Percentiles rank a stretch among this genome's conserved stretches.
Conservation (phyloP, 2,113 vertebrate species). For the Propithecus coquereli region DNA sequence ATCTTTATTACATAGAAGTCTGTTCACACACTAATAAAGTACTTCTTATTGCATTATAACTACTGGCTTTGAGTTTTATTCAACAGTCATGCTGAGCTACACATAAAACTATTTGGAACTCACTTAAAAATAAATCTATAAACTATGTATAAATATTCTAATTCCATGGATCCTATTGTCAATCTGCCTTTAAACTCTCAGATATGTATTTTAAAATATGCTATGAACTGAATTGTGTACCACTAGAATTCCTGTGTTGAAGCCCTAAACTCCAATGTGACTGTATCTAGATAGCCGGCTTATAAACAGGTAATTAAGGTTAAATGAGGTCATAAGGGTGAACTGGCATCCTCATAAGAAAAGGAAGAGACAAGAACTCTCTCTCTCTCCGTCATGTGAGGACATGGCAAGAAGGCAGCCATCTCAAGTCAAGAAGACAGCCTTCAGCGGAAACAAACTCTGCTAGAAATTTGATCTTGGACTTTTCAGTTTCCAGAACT, state of each 20-base stretch:
- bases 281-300: background rate
- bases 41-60: background rate
- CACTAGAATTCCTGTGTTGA: background rate
- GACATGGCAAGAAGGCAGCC: background rate
- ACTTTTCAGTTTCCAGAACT: background rate
- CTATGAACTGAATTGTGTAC: background rate
- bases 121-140: background rate
- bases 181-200: background rate
- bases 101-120: background rate
- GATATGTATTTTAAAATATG: background rate
- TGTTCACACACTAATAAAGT: background rate
- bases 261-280: too few species aligned
- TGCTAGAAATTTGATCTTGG: background rate
- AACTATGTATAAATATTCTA: background rate
- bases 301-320: background rate
- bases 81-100: background rate
- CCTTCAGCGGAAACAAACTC: background rate
- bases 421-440: background rate
- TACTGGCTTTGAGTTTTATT: background rate
- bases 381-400: background rate
- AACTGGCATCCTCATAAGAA: background rate
- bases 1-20: background rate
- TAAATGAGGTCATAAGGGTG: background rate
- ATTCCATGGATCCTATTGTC: background rate
- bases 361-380: background rate